Evolutionary conservation across 2,797 vertebrate genomes (phyloP), one percentile per base, ranked within the genome.

Genomic region (Bufotes viridis): DNA sequence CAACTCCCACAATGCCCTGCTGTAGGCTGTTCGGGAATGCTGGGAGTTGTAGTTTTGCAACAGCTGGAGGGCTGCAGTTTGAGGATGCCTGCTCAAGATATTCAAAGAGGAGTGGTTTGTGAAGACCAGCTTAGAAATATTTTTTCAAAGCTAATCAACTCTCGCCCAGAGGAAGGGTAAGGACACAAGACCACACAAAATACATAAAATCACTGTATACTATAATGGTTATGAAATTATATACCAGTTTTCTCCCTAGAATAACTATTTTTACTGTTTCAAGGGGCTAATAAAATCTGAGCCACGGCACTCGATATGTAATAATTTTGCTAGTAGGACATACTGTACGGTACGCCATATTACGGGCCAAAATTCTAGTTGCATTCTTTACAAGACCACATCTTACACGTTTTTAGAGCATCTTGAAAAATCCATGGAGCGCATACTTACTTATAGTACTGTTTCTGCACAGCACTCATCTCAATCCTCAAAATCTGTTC

Each of bases 391-490:
- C 24, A 65, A n/a, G n/a, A 29, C 14, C 65, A 67, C 12, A n/a
- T 69, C 15, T 14, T 15, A 69, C 24, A 17, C 1, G 0, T 20
- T 60, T 17, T 60, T 60, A 60, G 58, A 60, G 13, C 15, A 15
- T 14, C 26, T 70, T 70, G 0, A 74, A 49, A 20, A 49, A 11
- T 12, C 10, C 20, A 51, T 51, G 9, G 67, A 22, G 7, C 26
- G 11, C 12, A 24, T 72, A 89, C 93, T 93, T 94, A 96, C 96
- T 96, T 96, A 89, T 96, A 96, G 90, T 96, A 96, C 65, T 96
- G 98, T 90, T 99, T 99, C 94, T 99, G 98, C 90, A 99, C 95
- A 42, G 98, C 98, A 67, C 97, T 99, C 98, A 99, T 99, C 93
- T 99, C 98, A 92, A 99, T 98, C 91, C 98, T 92, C 91, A 99